A percentile compares a stretch with the other conserved stretches of the same genome.
phyloP scores from a whole-genome alignment of 1,140 invertebrate genomes.

The Archivesica marissinica region DNA sequence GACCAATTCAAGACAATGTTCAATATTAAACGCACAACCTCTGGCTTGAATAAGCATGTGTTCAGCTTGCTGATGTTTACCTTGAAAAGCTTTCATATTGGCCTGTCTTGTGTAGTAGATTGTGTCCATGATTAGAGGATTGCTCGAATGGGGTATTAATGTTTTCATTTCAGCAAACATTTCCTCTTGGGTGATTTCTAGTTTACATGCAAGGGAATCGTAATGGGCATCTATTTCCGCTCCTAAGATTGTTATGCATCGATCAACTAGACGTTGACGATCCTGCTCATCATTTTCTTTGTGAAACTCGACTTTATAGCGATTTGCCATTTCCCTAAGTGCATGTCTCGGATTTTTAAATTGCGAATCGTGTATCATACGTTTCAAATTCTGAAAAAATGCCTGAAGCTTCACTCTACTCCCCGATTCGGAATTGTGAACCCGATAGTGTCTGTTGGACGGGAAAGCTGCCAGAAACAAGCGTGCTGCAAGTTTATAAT shows the following conservation, averaged over 20 bases:
- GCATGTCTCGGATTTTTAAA: conserved; percentile 45
- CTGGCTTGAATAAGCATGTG: conserved; percentile 58
- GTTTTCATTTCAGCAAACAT: conserved; percentile 60
- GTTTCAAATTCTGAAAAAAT: conserved; percentile 63
- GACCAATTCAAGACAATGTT: conserved; percentile 60
- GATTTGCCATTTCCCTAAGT: conserved; percentile 42
- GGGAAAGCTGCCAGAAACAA: neutral
- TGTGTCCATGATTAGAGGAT: conserved; percentile 55
- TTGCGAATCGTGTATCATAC: conserved; percentile 60
- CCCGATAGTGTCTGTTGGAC: neutral
- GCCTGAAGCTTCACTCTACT: conserved; percentile 46
- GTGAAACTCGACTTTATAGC: neutral
- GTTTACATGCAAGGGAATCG: conserved; percentile 62
- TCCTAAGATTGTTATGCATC: conserved; percentile 59
- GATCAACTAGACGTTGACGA: conserved; percentile 53
- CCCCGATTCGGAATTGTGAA: conserved; percentile 11
- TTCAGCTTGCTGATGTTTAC: conserved; percentile 30
- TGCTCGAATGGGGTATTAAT: conserved; percentile 30
- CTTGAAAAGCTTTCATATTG: conserved; percentile 53
- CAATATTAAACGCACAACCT: conserved; percentile 38
- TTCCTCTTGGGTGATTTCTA: conserved; percentile 45
- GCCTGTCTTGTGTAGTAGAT: conserved; percentile 60
- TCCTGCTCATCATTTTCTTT: conserved; percentile 14
- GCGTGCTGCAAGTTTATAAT: neutral
- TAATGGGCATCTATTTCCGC: conserved; percentile 65